Base-by-base conservation (phyloP, 2,888 invertebrate species). In the Seira sanloemensis region DNA sequence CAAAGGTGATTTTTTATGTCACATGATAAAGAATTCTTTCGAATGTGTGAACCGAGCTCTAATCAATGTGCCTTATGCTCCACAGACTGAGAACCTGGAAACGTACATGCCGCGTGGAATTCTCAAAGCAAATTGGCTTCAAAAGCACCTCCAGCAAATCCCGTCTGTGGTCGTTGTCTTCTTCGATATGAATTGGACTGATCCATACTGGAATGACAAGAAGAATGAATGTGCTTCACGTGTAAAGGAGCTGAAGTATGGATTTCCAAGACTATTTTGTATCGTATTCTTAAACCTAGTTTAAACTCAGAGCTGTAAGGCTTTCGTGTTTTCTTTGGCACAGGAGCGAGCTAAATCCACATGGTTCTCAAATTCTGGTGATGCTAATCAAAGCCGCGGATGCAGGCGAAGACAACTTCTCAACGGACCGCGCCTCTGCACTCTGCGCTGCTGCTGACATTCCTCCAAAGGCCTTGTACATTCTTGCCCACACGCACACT, bases 101-200 rank as follows among this genome's bases (percentile, higher is more conserved):
- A 97, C 97, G 96, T 98, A 98, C 91, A 95, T 97, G 89, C 97
- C 97, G 0, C 96, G 96, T 91, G 98, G 99, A 12, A 96, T 99
- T 87, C 92, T 99, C 5, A 98, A 98, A 91, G 94, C 95, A 65
- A 96, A 97, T 90, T 99, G 99, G 99, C 95, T 98, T 93, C 93
- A 94, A 73, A 99, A 99, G 91, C 97, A 98, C 90, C 93, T 97
- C 50, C 94, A 95, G 88, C 93, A 96, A 80, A 93, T 99, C 87
- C 99, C 99, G 7, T 95, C 98, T 0, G 95, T 99, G 0, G 95
- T 97, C 25, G 97, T 98, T 1, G 94, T 98, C 86, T 99, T 99
- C 91, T 97, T 97, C 91, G 98, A 99, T 90, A 94, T 99, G 91
- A 98, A 99, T 92, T 99, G 99, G 99, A 97, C 97, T 91, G 98